Evolutionary conservation across 2,888 invertebrate species (phyloP), one percentile per base, ranked within the genome.

Genomic region (Seira ritae): DNA sequence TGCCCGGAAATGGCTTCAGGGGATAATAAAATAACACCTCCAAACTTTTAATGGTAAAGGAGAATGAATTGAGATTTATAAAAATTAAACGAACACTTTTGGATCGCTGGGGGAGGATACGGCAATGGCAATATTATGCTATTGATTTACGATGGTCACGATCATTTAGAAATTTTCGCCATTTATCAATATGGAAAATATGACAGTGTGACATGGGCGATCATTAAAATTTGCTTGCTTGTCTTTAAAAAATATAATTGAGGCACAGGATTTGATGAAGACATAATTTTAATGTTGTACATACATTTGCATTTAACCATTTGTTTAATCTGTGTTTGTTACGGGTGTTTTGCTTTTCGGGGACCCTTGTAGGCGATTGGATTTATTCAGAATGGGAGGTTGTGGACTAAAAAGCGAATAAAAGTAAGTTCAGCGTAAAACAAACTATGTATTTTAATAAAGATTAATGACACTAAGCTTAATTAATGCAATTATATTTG

Each of bases 391-490:
- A 86, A 86, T 83, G 77, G 86, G 42, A 75, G 86, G 67, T 84
- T 84, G 37, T 86, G 86, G 86, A 86, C 86, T 60, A 84, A 84
- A 82, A 84, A 83, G 55, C 82, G 84, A 72, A 86, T 86, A 46
- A 86, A 86, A 84, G 86, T 86, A 84, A 86, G 84, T 84, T 77
- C 12, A n/a, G n/a, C n/a, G n/a, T n/a, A n/a, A n/a, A n/a, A n/a
- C n/a, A n/a, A n/a, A n/a, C n/a, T n/a, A n/a, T n/a, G n/a, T n/a
- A n/a, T n/a, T n/a, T n/a, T n/a, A n/a, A n/a, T n/a, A n/a, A n/a
- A n/a, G n/a, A n/a, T n/a, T 76, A 67, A 24, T 24, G 24, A 19
- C 22, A n/a, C n/a, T n/a, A 67, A 66, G 66, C 10, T 46, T 15
- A 62, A 62, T 19, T 68, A 23, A 37, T 22, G 31, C 68, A 19